phyloP scores from a whole-genome alignment of 2,113 vertebrate genomes.

The Archilochus colubris region DNA sequence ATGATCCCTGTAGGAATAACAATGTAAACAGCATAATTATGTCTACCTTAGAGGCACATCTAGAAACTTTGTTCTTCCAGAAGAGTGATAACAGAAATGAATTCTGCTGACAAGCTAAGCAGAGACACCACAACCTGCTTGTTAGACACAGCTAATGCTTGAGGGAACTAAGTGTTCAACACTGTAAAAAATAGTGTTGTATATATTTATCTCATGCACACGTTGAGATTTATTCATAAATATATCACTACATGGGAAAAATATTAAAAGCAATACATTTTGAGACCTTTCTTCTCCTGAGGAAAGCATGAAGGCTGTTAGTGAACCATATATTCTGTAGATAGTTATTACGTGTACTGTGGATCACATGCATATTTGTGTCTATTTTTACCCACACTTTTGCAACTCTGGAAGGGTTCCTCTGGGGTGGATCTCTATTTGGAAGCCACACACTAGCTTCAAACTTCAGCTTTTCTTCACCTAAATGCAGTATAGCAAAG shows the following conservation, averaged over 20 bases:
- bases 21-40: constrained; percentile 63
- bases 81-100: constrained; percentile 63
- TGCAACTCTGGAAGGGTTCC: not conserved
- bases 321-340: not conserved
- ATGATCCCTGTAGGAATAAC: constrained; percentile 54
- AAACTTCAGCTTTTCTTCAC: not conserved
- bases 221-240: not conserved
- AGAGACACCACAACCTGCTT: constrained; percentile 30
- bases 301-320: not conserved
- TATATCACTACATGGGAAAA: not conserved
- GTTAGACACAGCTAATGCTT: constrained; percentile 44
- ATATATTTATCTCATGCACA: not conserved
- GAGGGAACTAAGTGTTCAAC: not conserved
- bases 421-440: not conserved
- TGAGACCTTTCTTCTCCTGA: not conserved
- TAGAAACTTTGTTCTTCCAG: constrained; percentile 63
- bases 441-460: not conserved
- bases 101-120: constrained; percentile 54
- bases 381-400: not conserved
- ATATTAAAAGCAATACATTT: not conserved
- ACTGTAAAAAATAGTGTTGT: not conserved
- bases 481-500: not conserved
- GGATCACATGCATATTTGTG: not conserved
- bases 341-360: not conserved
- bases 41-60: constrained; percentile 58